A percentile compares a stretch with the other conserved stretches of the same genome.
These are phyloP conservation scores for Rhabdomys dilectus DNA, from an alignment of 2,113 vertebrate genomes.

Conservation along the genomic window DNA sequence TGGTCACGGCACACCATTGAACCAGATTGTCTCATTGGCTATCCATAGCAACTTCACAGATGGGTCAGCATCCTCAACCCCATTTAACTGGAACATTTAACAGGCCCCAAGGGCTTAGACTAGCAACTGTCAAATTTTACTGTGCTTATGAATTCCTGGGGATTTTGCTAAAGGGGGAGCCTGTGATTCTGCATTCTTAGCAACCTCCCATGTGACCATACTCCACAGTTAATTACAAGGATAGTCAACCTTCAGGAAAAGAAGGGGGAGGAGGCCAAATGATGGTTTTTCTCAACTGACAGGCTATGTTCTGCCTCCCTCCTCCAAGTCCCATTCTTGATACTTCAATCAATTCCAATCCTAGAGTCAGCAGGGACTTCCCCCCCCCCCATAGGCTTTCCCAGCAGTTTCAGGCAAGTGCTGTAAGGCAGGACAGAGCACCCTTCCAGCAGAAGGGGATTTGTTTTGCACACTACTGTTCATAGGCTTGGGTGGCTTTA, in stretches of 20 bases:
- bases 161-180: conserved; percentile 53
- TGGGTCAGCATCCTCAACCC: background rate
- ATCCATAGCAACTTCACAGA: background rate
- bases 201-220: conserved; percentile 30
- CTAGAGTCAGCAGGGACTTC: background rate
- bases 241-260: conserved; percentile 44
- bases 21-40: background rate
- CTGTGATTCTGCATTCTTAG: conserved; percentile 71
- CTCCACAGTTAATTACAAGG: conserved; percentile 61
- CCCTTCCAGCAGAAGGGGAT: background rate
- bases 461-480: background rate
- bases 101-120: background rate
- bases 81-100: conserved; percentile 17
- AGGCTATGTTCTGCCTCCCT: background rate
- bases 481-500: background rate
- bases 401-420: background rate
- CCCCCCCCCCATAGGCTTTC: background rate
- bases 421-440: background rate
- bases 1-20: background rate
- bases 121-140: conserved; percentile 43
- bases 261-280: background rate
- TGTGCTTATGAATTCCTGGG: background rate
- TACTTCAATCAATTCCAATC: background rate
- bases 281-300: conserved; percentile 7
- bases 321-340: background rate